These are phyloP conservation scores for Tyto alba DNA, from an alignment of 2,113 vertebrate species.

Conservation along the genomic window DNA sequence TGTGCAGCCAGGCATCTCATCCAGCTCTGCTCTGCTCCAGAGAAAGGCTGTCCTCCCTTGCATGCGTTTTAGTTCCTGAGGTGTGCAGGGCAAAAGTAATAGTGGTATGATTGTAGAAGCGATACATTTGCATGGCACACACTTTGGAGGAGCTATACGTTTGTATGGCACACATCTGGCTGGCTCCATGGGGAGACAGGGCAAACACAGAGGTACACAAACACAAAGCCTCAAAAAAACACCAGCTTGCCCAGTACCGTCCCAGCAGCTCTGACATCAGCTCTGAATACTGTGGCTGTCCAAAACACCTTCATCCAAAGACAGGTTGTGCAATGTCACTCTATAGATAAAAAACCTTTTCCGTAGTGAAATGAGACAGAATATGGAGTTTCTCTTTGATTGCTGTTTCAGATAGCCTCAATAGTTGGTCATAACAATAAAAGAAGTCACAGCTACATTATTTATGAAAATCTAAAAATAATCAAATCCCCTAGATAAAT, in stretches of 20 bases:
- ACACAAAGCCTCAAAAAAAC: background rate
- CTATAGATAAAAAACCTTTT: background rate
- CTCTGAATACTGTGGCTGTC: rapidly evolving
- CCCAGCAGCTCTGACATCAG: background rate
- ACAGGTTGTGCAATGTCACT: background rate
- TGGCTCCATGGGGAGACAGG: background rate
- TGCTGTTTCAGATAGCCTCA: background rate
- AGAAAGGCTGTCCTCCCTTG: background rate
- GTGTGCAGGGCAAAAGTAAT: background rate
- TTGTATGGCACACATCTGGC: no score
- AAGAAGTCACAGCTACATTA: background rate
- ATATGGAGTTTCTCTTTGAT: background rate
- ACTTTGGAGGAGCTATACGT: background rate
- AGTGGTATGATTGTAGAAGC: no score
- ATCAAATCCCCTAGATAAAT: background rate
- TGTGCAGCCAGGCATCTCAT: background rate
- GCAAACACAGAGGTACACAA: background rate
- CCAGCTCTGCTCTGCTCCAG: background rate
- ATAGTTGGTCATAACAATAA: background rate
- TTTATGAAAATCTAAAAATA: background rate
- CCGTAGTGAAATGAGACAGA: background rate
- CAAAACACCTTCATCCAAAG: background rate
- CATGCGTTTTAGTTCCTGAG: rapidly evolving
- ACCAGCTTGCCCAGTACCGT: background rate
- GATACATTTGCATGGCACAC: background rate